A percentile compares a stretch with the other conserved stretches of the same genome.
Evolutionary conservation across 2,797 vertebrate species (phyloP).

Genomic region (Macrochelys suwanniensis): DNA sequence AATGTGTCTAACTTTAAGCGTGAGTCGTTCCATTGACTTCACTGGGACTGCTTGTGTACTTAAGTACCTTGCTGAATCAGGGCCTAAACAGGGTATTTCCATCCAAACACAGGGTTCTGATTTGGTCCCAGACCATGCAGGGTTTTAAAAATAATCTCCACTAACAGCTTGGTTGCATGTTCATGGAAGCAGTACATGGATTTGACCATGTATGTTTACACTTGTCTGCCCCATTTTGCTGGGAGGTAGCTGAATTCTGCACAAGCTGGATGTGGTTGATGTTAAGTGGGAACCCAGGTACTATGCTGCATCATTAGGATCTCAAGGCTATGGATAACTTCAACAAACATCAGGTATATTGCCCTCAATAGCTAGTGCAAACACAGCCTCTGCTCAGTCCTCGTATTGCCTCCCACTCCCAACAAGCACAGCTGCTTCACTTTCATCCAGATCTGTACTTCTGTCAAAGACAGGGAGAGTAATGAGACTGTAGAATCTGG

Average conservation of each 20-base stretch:
- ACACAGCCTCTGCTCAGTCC: neutral
- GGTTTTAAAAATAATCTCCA: neutral
- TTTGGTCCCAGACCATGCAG: neutral
- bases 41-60: neutral
- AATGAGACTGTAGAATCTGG: neutral
- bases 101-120: neutral
- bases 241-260: neutral
- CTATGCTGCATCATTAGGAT: neutral
- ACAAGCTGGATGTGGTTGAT: neutral
- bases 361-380: neutral
- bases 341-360: neutral
- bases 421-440: neutral
- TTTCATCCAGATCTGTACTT: neutral
- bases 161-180: neutral
- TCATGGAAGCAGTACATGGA: neutral
- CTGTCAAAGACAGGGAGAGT: neutral
- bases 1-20: neutral
- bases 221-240: neutral
- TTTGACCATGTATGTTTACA: neutral
- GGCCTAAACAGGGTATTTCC: neutral
- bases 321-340: neutral
- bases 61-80: neutral
- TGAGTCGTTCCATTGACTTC: conserved; percentile 6
- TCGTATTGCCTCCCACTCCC: neutral
- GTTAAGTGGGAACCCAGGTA: neutral